These are phyloP conservation scores for Girardinus metallicus DNA, from an alignment of 2,797 vertebrate species.

Conservation along the genomic window DNA sequence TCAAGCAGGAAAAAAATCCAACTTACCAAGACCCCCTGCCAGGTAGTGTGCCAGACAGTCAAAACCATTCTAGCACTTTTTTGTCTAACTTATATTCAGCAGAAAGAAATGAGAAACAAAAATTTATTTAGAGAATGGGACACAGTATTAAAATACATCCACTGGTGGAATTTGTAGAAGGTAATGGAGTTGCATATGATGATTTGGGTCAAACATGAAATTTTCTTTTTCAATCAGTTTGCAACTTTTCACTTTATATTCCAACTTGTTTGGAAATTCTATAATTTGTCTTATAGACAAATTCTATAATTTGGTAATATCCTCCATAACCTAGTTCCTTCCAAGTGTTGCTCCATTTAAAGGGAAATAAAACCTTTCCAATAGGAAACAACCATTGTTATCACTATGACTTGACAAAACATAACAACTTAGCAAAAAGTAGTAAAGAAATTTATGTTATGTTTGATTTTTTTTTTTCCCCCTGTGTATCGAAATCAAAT, in stretches of 20 bases:
- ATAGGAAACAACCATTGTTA: not conserved
- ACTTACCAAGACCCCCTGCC: slow-evolving; percentile 19
- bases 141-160: not conserved
- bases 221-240: not conserved
- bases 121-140: slow-evolving; percentile 22
- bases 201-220: not conserved
- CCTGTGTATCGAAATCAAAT: not conserved
- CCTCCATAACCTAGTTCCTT: not conserved
- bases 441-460: not conserved
- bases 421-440: not conserved
- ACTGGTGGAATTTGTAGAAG: not conserved
- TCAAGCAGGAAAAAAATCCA: slow-evolving; percentile 11
- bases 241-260: not conserved
- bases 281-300: too few species aligned
- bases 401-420: not conserved
- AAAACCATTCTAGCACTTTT: slow-evolving; percentile 13
- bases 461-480: not conserved
- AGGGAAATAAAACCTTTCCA: not conserved
- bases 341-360: not conserved
- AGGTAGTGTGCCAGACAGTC: slow-evolving; percentile 14
- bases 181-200: not conserved
- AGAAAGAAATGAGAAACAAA: slow-evolving; percentile 19
- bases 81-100: slow-evolving; percentile 21
- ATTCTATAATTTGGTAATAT: too few species aligned
- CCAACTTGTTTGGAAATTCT: not conserved